Conservation (phyloP, 2,888 invertebrate genomes). For the Microplitis deprimator region DNA sequence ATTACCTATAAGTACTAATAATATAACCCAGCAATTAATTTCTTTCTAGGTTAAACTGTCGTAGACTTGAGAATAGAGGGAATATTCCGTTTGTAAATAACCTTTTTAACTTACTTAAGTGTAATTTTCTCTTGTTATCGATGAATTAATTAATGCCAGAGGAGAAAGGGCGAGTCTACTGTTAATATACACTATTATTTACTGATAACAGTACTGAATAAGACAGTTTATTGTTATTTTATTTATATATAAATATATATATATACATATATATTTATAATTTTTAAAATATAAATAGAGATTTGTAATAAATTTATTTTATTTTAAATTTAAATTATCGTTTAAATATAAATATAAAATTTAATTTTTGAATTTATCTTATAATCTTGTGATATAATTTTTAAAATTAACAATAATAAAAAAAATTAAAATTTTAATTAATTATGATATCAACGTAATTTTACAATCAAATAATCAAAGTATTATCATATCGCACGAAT, state of each 20-base stretch:
- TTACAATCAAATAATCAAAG: neutral
- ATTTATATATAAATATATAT: neutral
- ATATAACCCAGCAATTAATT: slow-evolving; percentile 26
- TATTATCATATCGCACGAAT: neutral
- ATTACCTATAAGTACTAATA: neutral
- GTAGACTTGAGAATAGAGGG: slow-evolving; percentile 8
- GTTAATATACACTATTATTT: slow-evolving; percentile 29
- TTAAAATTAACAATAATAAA: neutral
- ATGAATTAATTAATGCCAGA: slow-evolving; percentile 40
- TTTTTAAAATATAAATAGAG: too few relatives aligned
- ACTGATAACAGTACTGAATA: slow-evolving; percentile 28
- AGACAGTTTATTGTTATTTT: slow-evolving; percentile 30
- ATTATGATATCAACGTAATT: neutral
- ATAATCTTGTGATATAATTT: neutral
- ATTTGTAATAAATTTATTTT: too few relatives aligned
- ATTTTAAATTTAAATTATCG: too few relatives aligned
- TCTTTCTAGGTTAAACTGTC: slow-evolving; percentile 26
- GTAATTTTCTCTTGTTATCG: slow-evolving; percentile 32
- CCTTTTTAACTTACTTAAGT: slow-evolving; percentile 22
- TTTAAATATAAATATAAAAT: too few relatives aligned
- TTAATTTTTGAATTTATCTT: neutral
- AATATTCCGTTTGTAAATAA: slow-evolving; percentile 32
- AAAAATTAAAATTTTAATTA: neutral
- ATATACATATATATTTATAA: neutral
- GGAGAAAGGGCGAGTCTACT: slow-evolving; percentile 26